phyloP scores from a whole-genome alignment of 2,888 invertebrate species.

The Dolichopus griseipennis region DNA sequence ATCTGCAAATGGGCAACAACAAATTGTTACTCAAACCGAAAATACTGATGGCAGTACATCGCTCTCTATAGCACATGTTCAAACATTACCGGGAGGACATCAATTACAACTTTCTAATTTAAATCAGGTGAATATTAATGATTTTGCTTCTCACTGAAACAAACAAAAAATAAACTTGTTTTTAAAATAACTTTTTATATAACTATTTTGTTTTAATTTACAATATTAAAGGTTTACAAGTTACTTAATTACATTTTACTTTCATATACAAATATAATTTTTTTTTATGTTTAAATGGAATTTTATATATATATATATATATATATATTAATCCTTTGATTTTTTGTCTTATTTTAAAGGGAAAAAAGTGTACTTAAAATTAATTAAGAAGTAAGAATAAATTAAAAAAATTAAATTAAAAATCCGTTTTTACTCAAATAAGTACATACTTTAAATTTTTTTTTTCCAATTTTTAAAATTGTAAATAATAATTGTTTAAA shows the following conservation, averaged over 20 bases:
- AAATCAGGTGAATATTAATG: constrained; percentile 45
- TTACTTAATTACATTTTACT: background rate
- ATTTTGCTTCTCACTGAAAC: constrained; percentile 33
- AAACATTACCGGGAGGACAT: constrained; percentile 43
- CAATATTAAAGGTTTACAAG: background rate
- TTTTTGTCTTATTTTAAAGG: background rate
- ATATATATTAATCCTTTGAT: too few species aligned
- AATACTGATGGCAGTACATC: constrained; percentile 43
- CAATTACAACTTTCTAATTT: constrained; percentile 41
- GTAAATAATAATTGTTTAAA: too few species aligned
- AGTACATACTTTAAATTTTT: too few species aligned
- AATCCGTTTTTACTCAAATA: too few species aligned
- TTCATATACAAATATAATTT: background rate
- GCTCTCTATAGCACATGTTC: constrained; percentile 42
- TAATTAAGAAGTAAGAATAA: too few species aligned
- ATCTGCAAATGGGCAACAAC: constrained; percentile 28
- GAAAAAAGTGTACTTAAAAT: background rate
- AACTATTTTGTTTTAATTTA: background rate
- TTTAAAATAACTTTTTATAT: background rate
- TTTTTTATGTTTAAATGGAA: background rate
- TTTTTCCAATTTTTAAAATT: too few species aligned
- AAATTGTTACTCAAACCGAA: constrained; percentile 42
- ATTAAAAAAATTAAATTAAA: too few species aligned
- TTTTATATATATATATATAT: too few species aligned
- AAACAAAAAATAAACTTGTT: background rate